Evolutionary conservation across 2,797 vertebrate species (phyloP).

Genomic region (Nannoperca australis): DNA sequence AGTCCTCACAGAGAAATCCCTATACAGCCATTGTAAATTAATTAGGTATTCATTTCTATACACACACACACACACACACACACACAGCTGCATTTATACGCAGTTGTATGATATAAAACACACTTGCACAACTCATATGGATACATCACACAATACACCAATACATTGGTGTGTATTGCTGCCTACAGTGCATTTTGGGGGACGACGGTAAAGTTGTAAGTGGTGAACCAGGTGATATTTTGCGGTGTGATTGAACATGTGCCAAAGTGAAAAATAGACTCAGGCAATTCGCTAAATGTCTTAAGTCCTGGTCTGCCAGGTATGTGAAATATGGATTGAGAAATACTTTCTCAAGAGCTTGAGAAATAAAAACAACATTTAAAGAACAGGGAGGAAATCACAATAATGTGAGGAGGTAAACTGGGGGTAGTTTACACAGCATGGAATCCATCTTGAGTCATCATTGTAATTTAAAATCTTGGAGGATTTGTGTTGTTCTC

Average conservation of each 20-base stretch:
- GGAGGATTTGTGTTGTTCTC: constrained; percentile 28
- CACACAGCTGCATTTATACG: not conserved
- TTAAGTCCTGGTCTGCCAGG: constrained; percentile 3
- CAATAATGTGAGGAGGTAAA: constrained; percentile 24
- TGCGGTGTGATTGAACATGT: constrained; percentile 10
- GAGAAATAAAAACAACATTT: not conserved
- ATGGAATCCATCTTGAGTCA: constrained; percentile 46
- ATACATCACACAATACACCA: not conserved
- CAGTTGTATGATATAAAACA: not conserved
- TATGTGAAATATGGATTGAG: constrained; percentile 27
- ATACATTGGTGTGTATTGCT: not conserved
- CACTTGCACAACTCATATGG: not conserved
- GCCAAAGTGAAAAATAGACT: constrained; percentile 26
- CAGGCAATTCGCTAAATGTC: constrained; percentile 3
- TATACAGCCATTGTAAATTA: too few relatives aligned
- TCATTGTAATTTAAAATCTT: constrained; percentile 47
- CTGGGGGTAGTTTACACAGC: constrained; percentile 39
- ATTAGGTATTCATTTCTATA: not conserved
- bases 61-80: not conserved
- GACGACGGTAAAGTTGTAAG: not conserved
- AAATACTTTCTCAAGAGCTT: constrained; percentile 17
- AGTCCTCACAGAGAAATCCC: not conserved
- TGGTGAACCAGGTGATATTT: constrained; percentile 18
- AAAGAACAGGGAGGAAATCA: constrained; percentile 8
- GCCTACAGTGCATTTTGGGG: not conserved